These are phyloP conservation scores for Drosophila baimaii DNA, from an alignment of 1,140 invertebrate species.

Conservation along the genomic window DNA sequence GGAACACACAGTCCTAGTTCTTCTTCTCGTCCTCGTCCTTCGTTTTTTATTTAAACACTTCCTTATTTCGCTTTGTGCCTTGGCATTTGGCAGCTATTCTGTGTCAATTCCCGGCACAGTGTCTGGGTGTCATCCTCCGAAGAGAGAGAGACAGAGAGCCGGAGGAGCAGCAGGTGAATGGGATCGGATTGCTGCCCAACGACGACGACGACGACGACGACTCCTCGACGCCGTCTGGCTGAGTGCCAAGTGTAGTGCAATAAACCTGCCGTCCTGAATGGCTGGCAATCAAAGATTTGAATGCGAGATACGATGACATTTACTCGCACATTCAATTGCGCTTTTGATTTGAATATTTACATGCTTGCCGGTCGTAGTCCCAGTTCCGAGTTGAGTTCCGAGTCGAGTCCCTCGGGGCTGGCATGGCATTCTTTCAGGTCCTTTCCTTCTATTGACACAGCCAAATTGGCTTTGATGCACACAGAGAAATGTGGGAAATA, in stretches of 20 bases:
- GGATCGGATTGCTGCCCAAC: constrained; percentile 5
- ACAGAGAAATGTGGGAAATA: background rate
- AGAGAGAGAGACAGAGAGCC: constrained; percentile 16
- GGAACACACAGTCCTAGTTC: constrained; percentile 28
- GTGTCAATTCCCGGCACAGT: constrained; percentile 77
- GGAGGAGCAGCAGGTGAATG: constrained; percentile 61
- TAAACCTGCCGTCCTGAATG: constrained; percentile 78
- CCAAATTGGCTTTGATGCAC: constrained; percentile 69
- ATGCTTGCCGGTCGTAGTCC: constrained; percentile 54
- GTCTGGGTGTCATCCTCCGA: constrained; percentile 69
- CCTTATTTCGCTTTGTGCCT: constrained; percentile 77
- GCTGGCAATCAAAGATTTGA: constrained; percentile 83
- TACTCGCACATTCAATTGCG: constrained; percentile 81
- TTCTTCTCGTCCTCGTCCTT: constrained; percentile 17
- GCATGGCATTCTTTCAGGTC: constrained; percentile 58
- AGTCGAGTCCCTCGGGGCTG: constrained; percentile 18
- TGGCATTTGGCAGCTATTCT: constrained; percentile 80
- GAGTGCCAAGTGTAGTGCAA: constrained; percentile 81
- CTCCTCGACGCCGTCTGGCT: too few relatives aligned
- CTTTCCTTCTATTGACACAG: constrained; percentile 68
- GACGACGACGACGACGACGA: background rate
- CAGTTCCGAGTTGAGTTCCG: constrained; percentile 27
- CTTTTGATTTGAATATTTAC: constrained; percentile 83
- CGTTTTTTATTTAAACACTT: constrained; percentile 69
- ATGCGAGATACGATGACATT: constrained; percentile 83